Percentiles rank a stretch among this genome's conserved stretches.
Evolutionary conservation across 2,888 invertebrate genomes (phyloP).

Genomic region (Sabellastarte sp.): DNA sequence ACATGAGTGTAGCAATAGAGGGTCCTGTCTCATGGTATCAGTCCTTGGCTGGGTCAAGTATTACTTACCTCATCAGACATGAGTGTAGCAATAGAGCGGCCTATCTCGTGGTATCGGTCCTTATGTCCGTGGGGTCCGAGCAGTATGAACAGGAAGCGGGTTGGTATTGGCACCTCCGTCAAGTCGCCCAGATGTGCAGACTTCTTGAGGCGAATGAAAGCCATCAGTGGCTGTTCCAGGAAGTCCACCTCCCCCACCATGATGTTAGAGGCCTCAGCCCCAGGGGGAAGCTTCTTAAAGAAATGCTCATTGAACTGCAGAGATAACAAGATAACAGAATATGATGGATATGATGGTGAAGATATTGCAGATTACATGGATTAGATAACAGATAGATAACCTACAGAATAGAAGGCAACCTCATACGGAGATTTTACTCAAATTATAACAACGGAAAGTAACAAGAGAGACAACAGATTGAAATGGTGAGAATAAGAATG

Average conservation of each 20-base stretch:
- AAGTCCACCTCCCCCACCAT: slow-evolving; percentile 96
- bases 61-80: slow-evolving; percentile 88
- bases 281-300: slow-evolving; percentile 84
- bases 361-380: no score
- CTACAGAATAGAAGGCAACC: no score
- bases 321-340: no score
- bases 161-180: slow-evolving; percentile 83
- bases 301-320: slow-evolving; percentile 39
- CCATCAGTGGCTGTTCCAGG: slow-evolving; percentile 86
- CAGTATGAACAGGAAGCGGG: slow-evolving; percentile 69
- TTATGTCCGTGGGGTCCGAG: slow-evolving; percentile 40
- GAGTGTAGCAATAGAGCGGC: slow-evolving; percentile 93
- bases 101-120: slow-evolving; percentile 82
- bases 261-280: slow-evolving; percentile 96
- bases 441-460: no score
- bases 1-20: slow-evolving; percentile 96
- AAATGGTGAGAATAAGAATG: no score
- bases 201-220: slow-evolving; percentile 86
- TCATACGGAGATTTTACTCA: no score
- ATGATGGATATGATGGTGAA: no score
- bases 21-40: no score
- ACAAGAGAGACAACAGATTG: no score
- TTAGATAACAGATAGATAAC: no score
- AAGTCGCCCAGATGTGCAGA: slow-evolving; percentile 89
- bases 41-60: no score